Percentiles rank a stretch among this genome's conserved stretches.
Evolutionary conservation across 2,113 vertebrate species (phyloP).

Genomic region (Pan troglodytes): NHGRI_mPanTro3-v2.1_pri NC_072408.2:95888001-95888500

Average conservation of each 20-base stretch:
- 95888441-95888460: background rate
- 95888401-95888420: background rate
- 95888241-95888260: background rate
- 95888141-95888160: background rate
- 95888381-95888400: background rate
- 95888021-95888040: background rate
- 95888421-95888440: background rate
- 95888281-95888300: background rate
- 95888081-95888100: background rate
- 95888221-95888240: background rate
- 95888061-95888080: background rate
- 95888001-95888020: background rate
- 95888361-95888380: background rate
- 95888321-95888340: background rate
- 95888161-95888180: background rate
- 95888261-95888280: background rate
- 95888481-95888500: background rate
- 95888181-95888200: background rate
- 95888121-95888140: background rate
- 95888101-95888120: background rate
- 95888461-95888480: background rate
- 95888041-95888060: background rate
- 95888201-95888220: background rate
- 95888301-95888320: background rate
- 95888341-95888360: background rate